Conservation (phyloP, 2,113 vertebrate species). For the Cygnus atratus region DNA sequence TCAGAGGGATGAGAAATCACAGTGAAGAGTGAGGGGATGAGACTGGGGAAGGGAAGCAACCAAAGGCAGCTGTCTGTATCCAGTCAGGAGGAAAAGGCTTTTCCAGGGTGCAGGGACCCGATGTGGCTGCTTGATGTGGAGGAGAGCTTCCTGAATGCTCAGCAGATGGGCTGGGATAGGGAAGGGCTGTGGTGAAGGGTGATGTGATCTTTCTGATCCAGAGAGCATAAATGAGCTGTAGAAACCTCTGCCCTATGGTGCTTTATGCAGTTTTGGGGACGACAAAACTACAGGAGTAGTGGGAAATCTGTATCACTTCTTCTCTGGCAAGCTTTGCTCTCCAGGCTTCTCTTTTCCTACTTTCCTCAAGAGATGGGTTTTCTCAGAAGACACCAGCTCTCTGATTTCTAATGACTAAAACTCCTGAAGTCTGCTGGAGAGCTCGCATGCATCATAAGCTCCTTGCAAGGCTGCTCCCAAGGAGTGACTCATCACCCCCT, state of each 20-base stretch:
- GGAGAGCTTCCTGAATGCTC: background rate
- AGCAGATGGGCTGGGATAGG: background rate
- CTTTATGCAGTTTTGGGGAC: fast-evolving
- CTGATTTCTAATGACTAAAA: background rate
- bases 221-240: background rate
- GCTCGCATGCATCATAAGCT: background rate
- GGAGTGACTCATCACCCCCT: constrained; percentile 10
- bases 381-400: background rate
- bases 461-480: background rate
- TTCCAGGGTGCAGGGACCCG: background rate
- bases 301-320: background rate
- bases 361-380: background rate
- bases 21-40: background rate
- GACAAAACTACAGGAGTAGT: background rate
- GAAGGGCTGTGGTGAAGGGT: background rate
- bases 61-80: background rate
- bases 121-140: background rate
- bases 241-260: background rate
- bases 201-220: background rate
- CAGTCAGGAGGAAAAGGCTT: background rate
- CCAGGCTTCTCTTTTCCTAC: background rate
- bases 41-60: background rate
- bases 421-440: background rate
- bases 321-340: background rate
- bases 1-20: background rate